Base-by-base conservation (phyloP, 1,140 invertebrate species). In the Muscidifurax raptorellus region DNA sequence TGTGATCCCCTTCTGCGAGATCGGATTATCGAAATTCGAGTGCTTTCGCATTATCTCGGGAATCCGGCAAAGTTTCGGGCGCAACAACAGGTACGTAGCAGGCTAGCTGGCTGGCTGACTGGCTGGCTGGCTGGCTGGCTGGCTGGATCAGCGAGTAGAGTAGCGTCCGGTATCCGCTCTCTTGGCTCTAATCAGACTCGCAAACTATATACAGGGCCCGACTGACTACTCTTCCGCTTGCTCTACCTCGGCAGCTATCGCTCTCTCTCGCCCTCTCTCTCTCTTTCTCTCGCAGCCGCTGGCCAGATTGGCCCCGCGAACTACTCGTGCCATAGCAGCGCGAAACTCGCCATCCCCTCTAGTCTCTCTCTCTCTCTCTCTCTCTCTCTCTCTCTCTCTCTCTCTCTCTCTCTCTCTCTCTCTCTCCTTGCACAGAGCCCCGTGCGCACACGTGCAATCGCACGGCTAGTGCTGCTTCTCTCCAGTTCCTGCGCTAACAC, bases 21-120 rank as follows among this genome's bases (percentile, higher is more conserved):
- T 59, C 52, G 52, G 52, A 59, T 59, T 59, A 59, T 59, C 52
- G 52, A 59, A 59, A 59, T 59, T 59, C 52, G 52, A 59, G 52
- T 59, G 52, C 52, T 59, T 59, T 59, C 22, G 52, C 52, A 59
- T 59, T 59, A 59, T 59, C 52, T 59, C 52, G 18, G 52, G 22
- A 59, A 59, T 5, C 22, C 52, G 52, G 22, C 52, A 59, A 59
- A 59, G 52, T 59, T 59, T 59, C 52, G 52, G 5, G 52, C 22
- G 52, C 52, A 59, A 59, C 52, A 59, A 59, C 52, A 59, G 52
- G 52, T 59, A 59, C 52, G 52, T n/a, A 59, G 52, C 6, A 18
- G 52, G 0, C 18, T 18, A 2, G 52, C 15, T 18, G 13, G 0
- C n/a, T 22, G 52, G 0, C 18, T 18, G 6, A 22, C 15, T 18